Percentiles rank a stretch among this genome's conserved stretches.
phyloP scores from a whole-genome alignment of 2,888 invertebrate genomes.

The Synergus gifuensis region DNA sequence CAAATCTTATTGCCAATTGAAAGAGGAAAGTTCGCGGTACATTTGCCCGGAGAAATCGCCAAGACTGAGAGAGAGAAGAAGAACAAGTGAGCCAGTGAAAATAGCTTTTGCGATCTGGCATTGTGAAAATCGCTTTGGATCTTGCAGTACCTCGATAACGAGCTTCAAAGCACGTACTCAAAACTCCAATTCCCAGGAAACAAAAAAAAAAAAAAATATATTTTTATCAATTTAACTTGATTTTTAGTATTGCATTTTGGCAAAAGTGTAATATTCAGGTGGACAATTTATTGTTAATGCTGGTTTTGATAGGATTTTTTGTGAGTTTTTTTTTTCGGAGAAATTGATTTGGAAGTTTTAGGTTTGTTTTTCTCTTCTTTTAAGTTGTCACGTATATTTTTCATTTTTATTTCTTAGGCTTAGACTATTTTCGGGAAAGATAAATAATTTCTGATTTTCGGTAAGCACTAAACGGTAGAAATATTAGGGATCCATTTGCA shows the following conservation, averaged over 20 bases:
- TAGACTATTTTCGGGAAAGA: background rate
- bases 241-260: too few relatives aligned
- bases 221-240: background rate
- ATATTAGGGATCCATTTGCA: slow-evolving; percentile 49
- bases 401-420: background rate
- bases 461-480: background rate
- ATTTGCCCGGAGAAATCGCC: slow-evolving; percentile 72
- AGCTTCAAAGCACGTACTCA: slow-evolving; percentile 48
- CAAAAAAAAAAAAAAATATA: background rate
- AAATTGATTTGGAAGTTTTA: too few relatives aligned
- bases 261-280: too few relatives aligned
- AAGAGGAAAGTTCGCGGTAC: slow-evolving; percentile 75
- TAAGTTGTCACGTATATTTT: background rate
- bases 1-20: slow-evolving; percentile 76
- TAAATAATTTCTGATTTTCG: slow-evolving; percentile 33
- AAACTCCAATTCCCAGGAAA: background rate
- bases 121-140: slow-evolving; percentile 56
- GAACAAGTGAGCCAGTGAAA: slow-evolving; percentile 63
- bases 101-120: slow-evolving; percentile 61
- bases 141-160: slow-evolving; percentile 59
- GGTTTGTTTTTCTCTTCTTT: background rate
- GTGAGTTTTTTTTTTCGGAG: too few relatives aligned
- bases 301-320: too few relatives aligned
- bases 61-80: slow-evolving; percentile 45
- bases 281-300: too few relatives aligned